phyloP scores from a whole-genome alignment of 2,113 vertebrate genomes.

The Falcunculus frontatus region DNA sequence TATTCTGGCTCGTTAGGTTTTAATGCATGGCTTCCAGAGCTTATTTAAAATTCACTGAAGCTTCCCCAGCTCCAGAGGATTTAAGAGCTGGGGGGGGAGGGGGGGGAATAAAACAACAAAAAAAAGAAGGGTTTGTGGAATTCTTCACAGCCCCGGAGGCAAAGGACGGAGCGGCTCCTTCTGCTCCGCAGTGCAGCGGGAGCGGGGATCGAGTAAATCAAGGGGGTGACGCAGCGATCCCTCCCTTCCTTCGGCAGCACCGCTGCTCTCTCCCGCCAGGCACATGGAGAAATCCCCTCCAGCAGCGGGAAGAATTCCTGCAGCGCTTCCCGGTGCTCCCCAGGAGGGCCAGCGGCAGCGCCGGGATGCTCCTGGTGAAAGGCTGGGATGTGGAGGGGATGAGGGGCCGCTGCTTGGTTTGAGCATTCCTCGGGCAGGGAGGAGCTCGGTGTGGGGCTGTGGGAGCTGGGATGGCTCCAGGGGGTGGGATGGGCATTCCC shows the following conservation, averaged over 20 bases:
- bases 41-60: background rate
- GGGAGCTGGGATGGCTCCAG: accelerated
- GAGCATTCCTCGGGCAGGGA: background rate
- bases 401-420: accelerated
- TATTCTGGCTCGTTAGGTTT: conserved; percentile 2
- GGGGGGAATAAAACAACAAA: accelerated
- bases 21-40: background rate
- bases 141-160: background rate
- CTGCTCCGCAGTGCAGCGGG: background rate
- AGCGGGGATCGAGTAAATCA: background rate
- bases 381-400: background rate
- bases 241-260: background rate
- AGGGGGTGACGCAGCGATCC: background rate
- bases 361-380: accelerated
- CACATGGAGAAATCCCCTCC: accelerated
- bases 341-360: accelerated
- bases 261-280: background rate
- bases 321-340: accelerated
- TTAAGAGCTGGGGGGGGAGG: background rate
- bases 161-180: background rate
- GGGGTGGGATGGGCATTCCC: background rate
- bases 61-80: background rate
- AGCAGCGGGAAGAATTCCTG: background rate
- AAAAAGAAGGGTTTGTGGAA: background rate
- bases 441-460: accelerated